phyloP scores from a whole-genome alignment of 2,797 vertebrate genomes.

The Syngnathus acus region DNA sequence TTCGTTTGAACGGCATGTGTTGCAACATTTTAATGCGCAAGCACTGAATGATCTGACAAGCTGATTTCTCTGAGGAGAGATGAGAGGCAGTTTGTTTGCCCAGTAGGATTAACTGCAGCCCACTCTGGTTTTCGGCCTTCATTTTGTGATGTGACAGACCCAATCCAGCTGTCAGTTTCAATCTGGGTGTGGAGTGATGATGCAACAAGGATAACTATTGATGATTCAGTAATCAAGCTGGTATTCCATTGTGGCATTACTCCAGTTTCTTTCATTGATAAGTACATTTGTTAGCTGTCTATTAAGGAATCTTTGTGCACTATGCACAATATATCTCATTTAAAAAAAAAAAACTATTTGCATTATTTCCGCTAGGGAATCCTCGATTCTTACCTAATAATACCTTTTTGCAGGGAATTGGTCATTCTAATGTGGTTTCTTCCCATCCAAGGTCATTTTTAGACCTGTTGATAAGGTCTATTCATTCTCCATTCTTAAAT shows the following conservation, averaged over 20 bases:
- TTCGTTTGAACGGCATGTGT: constrained; percentile 42
- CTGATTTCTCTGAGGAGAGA: constrained; percentile 51
- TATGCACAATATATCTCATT: neutral
- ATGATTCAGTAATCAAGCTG: constrained; percentile 22
- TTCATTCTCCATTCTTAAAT: constrained; percentile 37
- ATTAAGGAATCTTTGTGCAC: neutral
- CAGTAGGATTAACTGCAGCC: constrained; percentile 42
- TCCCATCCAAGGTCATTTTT: constrained; percentile 52
- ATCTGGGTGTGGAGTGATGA: constrained; percentile 10
- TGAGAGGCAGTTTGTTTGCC: constrained; percentile 50
- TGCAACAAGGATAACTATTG: constrained; percentile 10
- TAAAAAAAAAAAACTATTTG: neutral
- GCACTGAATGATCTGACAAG: constrained; percentile 50
- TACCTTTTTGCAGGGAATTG: constrained; percentile 34
- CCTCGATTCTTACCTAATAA: constrained; percentile 21
- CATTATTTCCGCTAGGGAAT: neutral
- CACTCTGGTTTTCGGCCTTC: constrained; percentile 31
- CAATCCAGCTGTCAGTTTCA: constrained; percentile 40
- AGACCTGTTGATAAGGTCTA: constrained; percentile 43
- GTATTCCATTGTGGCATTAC: constrained; percentile 4
- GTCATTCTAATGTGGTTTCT: constrained; percentile 14
- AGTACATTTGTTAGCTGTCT: neutral
- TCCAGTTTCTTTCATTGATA: neutral
- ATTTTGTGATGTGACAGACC: constrained; percentile 31
- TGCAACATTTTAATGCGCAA: constrained; percentile 39